A percentile compares a stretch with the other conserved stretches of the same genome.
Conservation (phyloP, 2,888 invertebrate species). For the Apomyelois bistriatella region DNA sequence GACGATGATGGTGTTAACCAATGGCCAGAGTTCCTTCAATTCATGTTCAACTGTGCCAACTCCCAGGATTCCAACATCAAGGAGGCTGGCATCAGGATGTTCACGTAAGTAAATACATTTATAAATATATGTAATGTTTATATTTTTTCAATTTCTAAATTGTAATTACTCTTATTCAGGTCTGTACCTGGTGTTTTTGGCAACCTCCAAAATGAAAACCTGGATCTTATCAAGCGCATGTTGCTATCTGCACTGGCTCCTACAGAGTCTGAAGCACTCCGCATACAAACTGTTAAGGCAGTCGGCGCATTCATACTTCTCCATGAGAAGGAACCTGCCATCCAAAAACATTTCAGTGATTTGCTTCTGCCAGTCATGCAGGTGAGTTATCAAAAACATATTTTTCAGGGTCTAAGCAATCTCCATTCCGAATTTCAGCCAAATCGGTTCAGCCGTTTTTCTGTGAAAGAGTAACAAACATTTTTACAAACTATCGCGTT, state of each 20-base stretch:
- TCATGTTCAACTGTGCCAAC: constrained; percentile 96
- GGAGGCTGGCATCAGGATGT: constrained; percentile 96
- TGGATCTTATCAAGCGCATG: constrained; percentile 97
- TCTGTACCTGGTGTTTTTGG: constrained; percentile 98
- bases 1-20: constrained; percentile 97
- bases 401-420: too few species aligned
- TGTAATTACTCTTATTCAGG: constrained; percentile 54
- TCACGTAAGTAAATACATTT: constrained; percentile 83
- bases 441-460: too few species aligned
- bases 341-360: constrained; percentile 93
- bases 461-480: too few species aligned
- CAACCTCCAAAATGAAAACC: constrained; percentile 93
- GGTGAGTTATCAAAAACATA: constrained; percentile 46
- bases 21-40: constrained; percentile 97
- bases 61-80: constrained; percentile 90
- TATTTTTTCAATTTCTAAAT: too few species aligned
- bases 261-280: constrained; percentile 85
- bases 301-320: constrained; percentile 93
- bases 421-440: too few species aligned
- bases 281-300: constrained; percentile 90
- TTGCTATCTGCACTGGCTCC: constrained; percentile 89
- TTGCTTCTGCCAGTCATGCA: constrained; percentile 88
- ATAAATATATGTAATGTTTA: too few species aligned
- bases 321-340: constrained; percentile 95
- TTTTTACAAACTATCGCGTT: too few species aligned